Base-by-base conservation (phyloP, 2,797 vertebrate genomes). In the Mus minutoides region DNA sequence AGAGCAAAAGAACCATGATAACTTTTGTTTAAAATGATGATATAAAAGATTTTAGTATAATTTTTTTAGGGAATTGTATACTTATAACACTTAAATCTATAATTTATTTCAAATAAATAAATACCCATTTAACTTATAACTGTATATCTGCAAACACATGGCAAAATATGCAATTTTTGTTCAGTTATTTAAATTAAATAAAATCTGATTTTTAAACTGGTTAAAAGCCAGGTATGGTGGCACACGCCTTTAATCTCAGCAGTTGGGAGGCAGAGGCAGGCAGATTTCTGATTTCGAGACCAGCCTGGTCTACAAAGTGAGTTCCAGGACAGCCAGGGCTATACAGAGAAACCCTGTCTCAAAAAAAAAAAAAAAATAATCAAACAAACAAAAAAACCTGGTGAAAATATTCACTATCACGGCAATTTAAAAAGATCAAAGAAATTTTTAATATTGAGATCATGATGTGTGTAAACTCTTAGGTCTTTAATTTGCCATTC, bases 341-440 rank as follows among this genome's bases (percentile, higher is more conserved):
- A n/a, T n/a, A n/a, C n/a, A n/a, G n/a, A n/a, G n/a, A n/a, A n/a
- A n/a, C n/a, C n/a, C n/a, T n/a, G n/a, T n/a, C n/a, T n/a, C n/a
- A n/a, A n/a, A n/a, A n/a, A n/a, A n/a, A n/a, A n/a, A n/a, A n/a
- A n/a, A n/a, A n/a, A n/a, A n/a, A n/a, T n/a, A n/a, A n/a, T n/a
- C n/a, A n/a, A n/a, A n/a, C n/a, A n/a, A n/a, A n/a, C n/a, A n/a
- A n/a, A n/a, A n/a, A n/a, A n/a, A n/a, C n/a, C n/a, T n/a, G 21
- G 34, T 89, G 5, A 89, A 94, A 90, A 85, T 88, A 95, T 75
- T 80, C 92, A 78, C 60, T 26, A 34, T 2, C 10, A 69, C 31
- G 6, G 0, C 9, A 92, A 69, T 26, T 73, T 52, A 60, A 43
- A 67, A 91, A 86, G 43, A 82, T 6, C 78, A 54, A 69, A 14